Percentiles rank a stretch among this genome's conserved stretches.
phyloP scores from a whole-genome alignment of 2,888 invertebrate genomes.

The Thera obeliscata region DNA sequence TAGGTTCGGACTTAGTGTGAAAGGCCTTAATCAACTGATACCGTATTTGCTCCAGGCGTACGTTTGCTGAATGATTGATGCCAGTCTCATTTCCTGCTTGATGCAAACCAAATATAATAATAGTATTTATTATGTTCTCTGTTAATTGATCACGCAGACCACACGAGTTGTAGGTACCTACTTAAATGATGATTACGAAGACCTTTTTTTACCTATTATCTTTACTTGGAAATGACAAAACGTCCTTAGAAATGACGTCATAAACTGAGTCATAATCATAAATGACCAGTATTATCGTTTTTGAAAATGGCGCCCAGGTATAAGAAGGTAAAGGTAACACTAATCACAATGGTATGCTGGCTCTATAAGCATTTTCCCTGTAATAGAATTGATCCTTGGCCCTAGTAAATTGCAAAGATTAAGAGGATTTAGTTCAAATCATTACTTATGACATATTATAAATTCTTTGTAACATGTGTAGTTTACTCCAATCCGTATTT shows the following conservation, averaged over 20 bases:
- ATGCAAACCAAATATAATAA: slow-evolving; percentile 6
- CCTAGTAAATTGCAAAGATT: too few species aligned
- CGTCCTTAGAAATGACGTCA: neutral
- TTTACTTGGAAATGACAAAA: neutral
- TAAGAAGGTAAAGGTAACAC: too few species aligned
- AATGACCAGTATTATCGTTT: neutral
- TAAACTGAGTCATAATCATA: neutral
- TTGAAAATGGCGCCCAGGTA: neutral
- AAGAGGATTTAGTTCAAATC: too few species aligned
- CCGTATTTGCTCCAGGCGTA: slow-evolving; percentile 2
- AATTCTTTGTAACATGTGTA: too few species aligned
- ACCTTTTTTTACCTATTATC: neutral
- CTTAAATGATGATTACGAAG: too few species aligned
- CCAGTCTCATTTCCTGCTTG: slow-evolving; percentile 17
- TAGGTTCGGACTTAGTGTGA: neutral
- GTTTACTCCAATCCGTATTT: neutral
- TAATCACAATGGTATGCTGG: too few species aligned
- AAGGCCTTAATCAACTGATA: neutral
- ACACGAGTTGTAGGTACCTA: neutral
- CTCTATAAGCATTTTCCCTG: too few species aligned
- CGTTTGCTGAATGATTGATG: slow-evolving; percentile 14
- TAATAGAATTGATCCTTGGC: too few species aligned
- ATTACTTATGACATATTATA: too few species aligned
- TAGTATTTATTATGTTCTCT: slow-evolving; percentile 9
- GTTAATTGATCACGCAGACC: slow-evolving; percentile 1